Evolutionary conservation across 1,140 invertebrate genomes (phyloP), one percentile per base, ranked within the genome.

Genomic region (Achatina immaculata): DNA sequence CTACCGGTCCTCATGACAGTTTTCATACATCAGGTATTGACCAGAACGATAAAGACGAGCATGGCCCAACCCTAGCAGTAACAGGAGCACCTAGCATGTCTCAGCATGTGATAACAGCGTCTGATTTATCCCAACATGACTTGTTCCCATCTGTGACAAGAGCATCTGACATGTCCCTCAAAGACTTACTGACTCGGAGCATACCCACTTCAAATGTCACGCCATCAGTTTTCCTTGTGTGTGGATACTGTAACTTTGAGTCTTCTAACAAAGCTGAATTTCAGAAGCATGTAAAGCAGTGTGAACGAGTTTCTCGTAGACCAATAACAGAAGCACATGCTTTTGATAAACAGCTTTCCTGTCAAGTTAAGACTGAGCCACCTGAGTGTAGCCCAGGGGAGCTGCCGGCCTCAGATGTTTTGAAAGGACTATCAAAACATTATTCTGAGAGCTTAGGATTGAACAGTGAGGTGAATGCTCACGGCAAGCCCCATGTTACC

Each of bases 111-210:
- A n/a, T n/a, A n/a, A n/a, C n/a, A n/a, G n/a, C n/a, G n/a, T n/a
- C n/a, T n/a, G n/a, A n/a, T n/a, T n/a, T n/a, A n/a, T n/a, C n/a
- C n/a, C n/a, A n/a, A n/a, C n/a, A n/a, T n/a, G n/a, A n/a, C n/a
- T n/a, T n/a, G n/a, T n/a, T n/a, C 4, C 24, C 68, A 69, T 4
- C 3, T 7, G 11, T 40, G 43, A 43, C 71, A n/a, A 43, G 43
- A 51, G 71, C 71, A 3, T 73, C 71, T 19, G 71, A 73, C 34
- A 73, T 73, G 71, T 45, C 71, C 28, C 43, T 73, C 11, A 73
- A 51, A 48, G 71, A 73, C 19, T 24, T 73, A 19, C 43, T 73
- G 9, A 73, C 71, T 45, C 38, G 36, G 7, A 31, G 43, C 31
- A 2, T 73, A 16, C 31, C 6, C 3, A 11, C 11, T 51, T 51